Conservation (phyloP, 2,797 vertebrate species). For the Tokudaia muenninki region DNA sequence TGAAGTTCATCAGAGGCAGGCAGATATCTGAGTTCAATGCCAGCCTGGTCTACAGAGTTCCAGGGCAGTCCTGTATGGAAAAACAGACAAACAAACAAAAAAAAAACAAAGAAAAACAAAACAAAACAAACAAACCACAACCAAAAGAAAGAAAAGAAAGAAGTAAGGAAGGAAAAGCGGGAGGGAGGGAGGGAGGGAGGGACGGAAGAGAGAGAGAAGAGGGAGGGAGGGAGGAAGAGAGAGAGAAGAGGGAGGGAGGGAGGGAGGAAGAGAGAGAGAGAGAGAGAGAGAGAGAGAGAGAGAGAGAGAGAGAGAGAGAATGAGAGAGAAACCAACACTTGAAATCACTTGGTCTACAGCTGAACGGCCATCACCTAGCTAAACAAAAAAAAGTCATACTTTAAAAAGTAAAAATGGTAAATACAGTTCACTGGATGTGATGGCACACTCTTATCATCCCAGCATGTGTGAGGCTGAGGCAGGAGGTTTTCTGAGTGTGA, state of each 20-base stretch:
- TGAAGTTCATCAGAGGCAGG: neutral
- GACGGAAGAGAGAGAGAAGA: too few species aligned
- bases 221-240: too few species aligned
- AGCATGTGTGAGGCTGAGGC: neutral
- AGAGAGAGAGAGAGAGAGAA: too few species aligned
- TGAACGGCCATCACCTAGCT: neutral
- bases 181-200: too few species aligned
- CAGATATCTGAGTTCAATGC: neutral
- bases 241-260: too few species aligned
- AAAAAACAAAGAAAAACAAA: neutral
- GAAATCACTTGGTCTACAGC: neutral
- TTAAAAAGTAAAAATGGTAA: neutral
- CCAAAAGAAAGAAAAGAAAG: neutral
- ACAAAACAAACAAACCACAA: too few species aligned
- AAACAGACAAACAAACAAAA: neutral
- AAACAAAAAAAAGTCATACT: neutral
- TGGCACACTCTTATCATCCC: neutral
- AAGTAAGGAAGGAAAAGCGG: too few species aligned
- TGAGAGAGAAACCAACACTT: neutral
- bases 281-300: too few species aligned
- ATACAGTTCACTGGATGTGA: neutral
- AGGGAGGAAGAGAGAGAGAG: too few species aligned
- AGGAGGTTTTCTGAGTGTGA: neutral
- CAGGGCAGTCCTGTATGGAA: neutral
- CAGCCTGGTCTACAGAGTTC: neutral